These are phyloP conservation scores for Orius insidiosus DNA, from an alignment of 1,140 invertebrate genomes.

Conservation along the genomic window DNA sequence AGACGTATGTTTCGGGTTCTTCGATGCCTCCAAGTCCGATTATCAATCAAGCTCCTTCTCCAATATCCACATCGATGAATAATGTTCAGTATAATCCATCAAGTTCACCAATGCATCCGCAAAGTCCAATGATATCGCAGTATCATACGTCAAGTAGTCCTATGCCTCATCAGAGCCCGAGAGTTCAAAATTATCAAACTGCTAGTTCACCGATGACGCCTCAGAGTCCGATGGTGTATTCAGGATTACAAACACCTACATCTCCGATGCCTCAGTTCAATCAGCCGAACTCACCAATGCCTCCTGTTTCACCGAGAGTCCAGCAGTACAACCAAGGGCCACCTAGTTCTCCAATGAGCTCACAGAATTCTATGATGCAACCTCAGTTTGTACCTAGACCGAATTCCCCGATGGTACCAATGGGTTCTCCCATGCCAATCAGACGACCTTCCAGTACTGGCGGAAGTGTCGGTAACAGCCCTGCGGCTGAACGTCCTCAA, in stretches of 20 bases:
- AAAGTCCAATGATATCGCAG: slow-evolving; percentile 26
- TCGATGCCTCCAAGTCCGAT: slow-evolving; percentile 29
- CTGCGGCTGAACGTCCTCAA: slow-evolving; percentile 33
- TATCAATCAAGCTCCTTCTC: slow-evolving; percentile 22
- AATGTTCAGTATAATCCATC: slow-evolving; percentile 22
- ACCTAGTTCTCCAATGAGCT: slow-evolving; percentile 30
- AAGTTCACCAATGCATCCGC: slow-evolving; percentile 33
- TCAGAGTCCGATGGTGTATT: slow-evolving; percentile 19
- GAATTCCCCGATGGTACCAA: slow-evolving; percentile 31
- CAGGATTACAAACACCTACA: slow-evolving; percentile 25
- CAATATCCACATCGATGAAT: slow-evolving; percentile 3
- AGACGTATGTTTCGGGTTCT: slow-evolving; percentile 23
- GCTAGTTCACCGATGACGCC: slow-evolving; percentile 15
- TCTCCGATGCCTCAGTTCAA: slow-evolving; percentile 25
- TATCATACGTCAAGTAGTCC: slow-evolving; percentile 35
- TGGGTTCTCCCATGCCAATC: slow-evolving; percentile 35
- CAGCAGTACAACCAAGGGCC: slow-evolving; percentile 23
- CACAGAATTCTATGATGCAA: slow-evolving; percentile 9
- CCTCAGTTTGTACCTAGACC: slow-evolving; percentile 25
- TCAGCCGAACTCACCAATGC: slow-evolving; percentile 29
- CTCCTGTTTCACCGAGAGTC: slow-evolving; percentile 23
- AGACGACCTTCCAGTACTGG: slow-evolving; percentile 30
- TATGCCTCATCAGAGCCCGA: slow-evolving; percentile 28
- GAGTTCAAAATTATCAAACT: slow-evolving; percentile 12
- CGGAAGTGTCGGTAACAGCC: slow-evolving; percentile 28